Percentiles rank a stretch among this genome's conserved stretches.
Evolutionary conservation across 1,140 invertebrate species (phyloP).

Genomic region (Dinoponera quadriceps): DNA sequence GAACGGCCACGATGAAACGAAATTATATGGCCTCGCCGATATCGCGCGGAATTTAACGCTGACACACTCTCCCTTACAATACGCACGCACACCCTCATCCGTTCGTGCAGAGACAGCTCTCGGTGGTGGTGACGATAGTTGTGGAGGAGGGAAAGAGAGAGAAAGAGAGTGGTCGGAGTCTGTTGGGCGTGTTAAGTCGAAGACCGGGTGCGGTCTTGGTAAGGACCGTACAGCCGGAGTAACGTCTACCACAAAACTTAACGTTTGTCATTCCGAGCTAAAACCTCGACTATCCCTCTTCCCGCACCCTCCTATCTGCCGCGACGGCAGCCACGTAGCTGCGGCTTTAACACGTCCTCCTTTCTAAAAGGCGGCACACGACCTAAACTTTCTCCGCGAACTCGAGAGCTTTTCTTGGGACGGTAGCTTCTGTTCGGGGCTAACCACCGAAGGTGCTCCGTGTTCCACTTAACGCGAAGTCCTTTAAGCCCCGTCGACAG

Average conservation of each 20-base stretch:
- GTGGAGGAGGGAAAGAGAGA: too few species aligned
- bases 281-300: conserved; percentile 68
- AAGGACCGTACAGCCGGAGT: conserved; percentile 4
- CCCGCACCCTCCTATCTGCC: background rate
- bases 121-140: too few species aligned
- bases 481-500: conserved; percentile 24
- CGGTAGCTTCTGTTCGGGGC: conserved; percentile 23
- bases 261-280: conserved; percentile 72
- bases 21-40: conserved; percentile 58
- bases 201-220: background rate
- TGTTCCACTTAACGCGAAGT: conserved; percentile 13
- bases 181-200: conserved; percentile 35
- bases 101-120: background rate
- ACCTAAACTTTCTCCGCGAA: conserved; percentile 66
- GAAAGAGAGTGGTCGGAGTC: background rate
- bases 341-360: conserved; percentile 58
- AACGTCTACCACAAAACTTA: conserved; percentile 67
- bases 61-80: background rate
- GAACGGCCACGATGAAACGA: conserved; percentile 59
- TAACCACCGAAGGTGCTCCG: conserved; percentile 19
- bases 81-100: background rate
- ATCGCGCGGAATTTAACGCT: conserved; percentile 26
- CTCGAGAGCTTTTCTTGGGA: conserved; percentile 61
- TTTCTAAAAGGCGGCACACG: conserved; percentile 65
- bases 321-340: background rate